Evolutionary conservation across 1,140 invertebrate genomes (phyloP).

Genomic region (Aphis gossypii): DNA sequence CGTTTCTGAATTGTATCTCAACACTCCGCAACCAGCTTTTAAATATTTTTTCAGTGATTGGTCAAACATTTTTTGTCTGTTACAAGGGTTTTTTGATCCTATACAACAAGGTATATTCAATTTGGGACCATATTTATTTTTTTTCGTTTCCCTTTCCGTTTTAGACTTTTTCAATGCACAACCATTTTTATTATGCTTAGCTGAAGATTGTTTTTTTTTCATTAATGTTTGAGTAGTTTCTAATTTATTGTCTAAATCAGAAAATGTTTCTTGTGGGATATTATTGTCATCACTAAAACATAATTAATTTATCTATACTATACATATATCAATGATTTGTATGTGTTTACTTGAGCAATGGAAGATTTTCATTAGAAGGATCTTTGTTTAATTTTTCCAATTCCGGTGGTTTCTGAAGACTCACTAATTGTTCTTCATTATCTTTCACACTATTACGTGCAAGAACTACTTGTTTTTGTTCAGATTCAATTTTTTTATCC

Average conservation of each 20-base stretch:
- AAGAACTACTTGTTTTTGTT: not conserved
- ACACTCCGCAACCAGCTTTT: no score
- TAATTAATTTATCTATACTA: not conserved
- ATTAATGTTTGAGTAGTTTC: not conserved
- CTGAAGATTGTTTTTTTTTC: not conserved
- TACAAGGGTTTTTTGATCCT: not conserved
- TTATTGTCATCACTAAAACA: not conserved
- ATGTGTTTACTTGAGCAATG: not conserved
- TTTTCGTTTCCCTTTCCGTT: not conserved
- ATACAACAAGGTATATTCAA: constrained; percentile 1
- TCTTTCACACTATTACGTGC: not conserved
- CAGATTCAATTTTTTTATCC: not conserved
- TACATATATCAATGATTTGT: not conserved
- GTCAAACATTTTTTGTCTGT: not conserved
- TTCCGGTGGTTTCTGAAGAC: not conserved
- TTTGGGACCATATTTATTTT: not conserved
- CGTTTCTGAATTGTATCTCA: no score
- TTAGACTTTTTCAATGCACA: not conserved
- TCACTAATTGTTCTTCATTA: not conserved
- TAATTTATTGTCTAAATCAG: not conserved
- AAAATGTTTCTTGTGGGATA: not conserved
- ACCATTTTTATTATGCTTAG: not conserved
- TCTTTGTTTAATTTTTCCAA: not conserved
- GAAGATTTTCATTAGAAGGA: not conserved
- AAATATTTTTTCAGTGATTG: no score